phyloP scores from a whole-genome alignment of 2,797 vertebrate genomes.

The Mormyrus hasselquistii region DNA sequence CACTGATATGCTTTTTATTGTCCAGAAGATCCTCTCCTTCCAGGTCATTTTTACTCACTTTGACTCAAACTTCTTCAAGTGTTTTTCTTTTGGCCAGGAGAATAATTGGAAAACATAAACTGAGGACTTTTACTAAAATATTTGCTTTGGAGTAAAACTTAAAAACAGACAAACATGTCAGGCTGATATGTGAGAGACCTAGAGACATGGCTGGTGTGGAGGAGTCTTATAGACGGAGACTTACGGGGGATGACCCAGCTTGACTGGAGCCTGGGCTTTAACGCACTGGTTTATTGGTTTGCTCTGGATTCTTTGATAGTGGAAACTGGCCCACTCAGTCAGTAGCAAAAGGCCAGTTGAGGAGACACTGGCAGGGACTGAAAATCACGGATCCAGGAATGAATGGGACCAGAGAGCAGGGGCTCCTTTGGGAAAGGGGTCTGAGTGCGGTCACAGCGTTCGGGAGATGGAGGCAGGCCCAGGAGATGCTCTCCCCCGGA shows the following conservation, averaged over 20 bases:
- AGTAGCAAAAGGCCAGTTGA: not conserved
- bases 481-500: not conserved
- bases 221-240: not conserved
- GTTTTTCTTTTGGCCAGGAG: not conserved
- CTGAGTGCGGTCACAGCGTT: not conserved
- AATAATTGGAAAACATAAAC: not conserved
- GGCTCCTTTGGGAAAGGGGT: not conserved
- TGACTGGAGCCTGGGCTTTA: not conserved
- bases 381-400: not conserved
- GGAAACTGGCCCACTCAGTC: not conserved
- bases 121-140: not conserved
- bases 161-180: not conserved
- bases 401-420: not conserved
- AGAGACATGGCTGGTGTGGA: not conserved
- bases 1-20: not conserved
- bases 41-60: not conserved
- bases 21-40: not conserved
- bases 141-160: conserved; percentile 3
- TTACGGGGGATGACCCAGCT: not conserved
- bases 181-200: not conserved
- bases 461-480: not conserved
- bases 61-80: not conserved
- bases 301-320: not conserved
- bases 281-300: not conserved
- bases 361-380: not conserved